Percentiles rank a stretch among this genome's conserved stretches.
phyloP scores from a whole-genome alignment of 2,113 vertebrate genomes.

The Nannospalax galili region DNA sequence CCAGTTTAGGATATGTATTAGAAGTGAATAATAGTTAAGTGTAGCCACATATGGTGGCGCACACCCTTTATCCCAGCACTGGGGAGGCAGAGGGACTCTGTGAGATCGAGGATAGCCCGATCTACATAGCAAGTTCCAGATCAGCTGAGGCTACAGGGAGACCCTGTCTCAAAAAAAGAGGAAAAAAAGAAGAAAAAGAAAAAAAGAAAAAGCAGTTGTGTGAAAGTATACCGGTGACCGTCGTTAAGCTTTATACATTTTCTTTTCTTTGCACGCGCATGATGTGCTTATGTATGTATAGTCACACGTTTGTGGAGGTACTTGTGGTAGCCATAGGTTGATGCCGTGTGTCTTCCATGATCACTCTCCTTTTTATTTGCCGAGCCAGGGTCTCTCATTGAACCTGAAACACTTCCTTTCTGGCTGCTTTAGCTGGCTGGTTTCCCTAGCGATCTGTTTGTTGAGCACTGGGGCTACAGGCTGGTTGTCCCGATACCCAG shows the following conservation, averaged over 20 bases:
- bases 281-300: neutral
- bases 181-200: no score
- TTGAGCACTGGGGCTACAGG: neutral
- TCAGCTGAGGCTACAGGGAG: no score
- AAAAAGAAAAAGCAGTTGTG: no score
- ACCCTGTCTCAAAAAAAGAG: no score
- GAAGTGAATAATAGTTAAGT: slow-evolving; percentile 24
- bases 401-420: neutral
- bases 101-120: no score
- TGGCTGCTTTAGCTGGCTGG: no score
- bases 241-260: neutral
- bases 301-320: neutral
- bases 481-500: neutral
- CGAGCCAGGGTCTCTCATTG: neutral
- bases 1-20: neutral
- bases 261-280: neutral
- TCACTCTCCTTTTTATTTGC: neutral
- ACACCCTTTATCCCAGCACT: no score
- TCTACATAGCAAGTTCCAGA: no score
- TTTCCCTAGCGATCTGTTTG: no score
- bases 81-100: no score
- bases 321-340: neutral
- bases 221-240: neutral
- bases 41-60: neutral
- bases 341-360: neutral